Evolutionary conservation across 2,888 invertebrate genomes (phyloP), one percentile per base, ranked within the genome.

Genomic region (Drosophila paranaensis): DNA sequence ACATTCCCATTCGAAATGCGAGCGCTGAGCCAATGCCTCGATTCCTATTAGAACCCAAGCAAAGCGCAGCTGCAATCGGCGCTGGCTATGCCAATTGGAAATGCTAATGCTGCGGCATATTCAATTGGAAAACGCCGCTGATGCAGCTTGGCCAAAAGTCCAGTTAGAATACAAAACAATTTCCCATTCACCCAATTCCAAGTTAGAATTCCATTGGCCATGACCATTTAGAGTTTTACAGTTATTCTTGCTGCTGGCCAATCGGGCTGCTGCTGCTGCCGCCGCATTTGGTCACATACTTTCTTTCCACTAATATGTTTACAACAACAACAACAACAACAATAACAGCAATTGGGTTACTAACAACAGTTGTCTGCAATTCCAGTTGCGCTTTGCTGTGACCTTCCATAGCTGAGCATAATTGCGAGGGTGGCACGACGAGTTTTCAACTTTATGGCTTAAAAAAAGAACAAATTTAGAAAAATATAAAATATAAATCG

Each of bases 261-360:
- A 27, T 25, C 39, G 54, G 6, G 27, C 33, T 43, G 48, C 42
- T 37, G 46, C 57, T 16, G 42, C 13, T 76, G 58, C 75, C 70
- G 45, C 40, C 74, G 39, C 54, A 68, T 74, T 82, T 78, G 82
- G 88, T 70, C 74, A 73, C 71, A 78, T 69, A 85, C 85, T 88
- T 85, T 85, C 85, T 82, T 88, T 81, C 84, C 76, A 75, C 71
- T 77, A 75, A 74, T 75, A 84, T 63, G 77, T 66, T 46, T 51
- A 60, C 71, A 54, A 8, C 27, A 54, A 57, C 46, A 53, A 33
- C 33, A 33, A 43, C n/a, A 40, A 3, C 56, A 61, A 39, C 25
- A 65, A 50, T 57, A 63, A 46, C 11, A 57, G 55, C 53, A 54
- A 77, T 68, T 77, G 81, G 78, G 81, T 77, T 78, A 81, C 69